These are phyloP conservation scores for Pluvialis apricaria DNA, from an alignment of 2,113 vertebrate species.

Conservation along the genomic window DNA sequence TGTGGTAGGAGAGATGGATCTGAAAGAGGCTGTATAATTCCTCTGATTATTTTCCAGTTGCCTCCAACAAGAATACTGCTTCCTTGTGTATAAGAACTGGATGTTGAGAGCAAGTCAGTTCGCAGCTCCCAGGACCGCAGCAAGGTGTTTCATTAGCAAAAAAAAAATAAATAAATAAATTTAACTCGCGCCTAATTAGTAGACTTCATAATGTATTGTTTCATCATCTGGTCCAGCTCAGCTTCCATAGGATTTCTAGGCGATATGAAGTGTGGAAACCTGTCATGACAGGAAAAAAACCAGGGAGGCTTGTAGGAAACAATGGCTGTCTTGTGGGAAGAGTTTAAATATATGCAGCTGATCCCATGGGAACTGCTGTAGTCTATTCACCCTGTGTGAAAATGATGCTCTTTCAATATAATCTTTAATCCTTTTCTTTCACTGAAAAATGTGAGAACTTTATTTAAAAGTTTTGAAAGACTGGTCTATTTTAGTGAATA, in stretches of 20 bases:
- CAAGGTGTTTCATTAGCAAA: background rate
- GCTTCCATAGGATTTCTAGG: background rate
- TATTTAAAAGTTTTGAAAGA: constrained; percentile 26
- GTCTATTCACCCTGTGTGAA: constrained; percentile 60
- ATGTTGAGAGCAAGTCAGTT: background rate
- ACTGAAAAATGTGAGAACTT: constrained; percentile 62
- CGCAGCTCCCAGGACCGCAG: background rate
- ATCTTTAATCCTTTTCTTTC: constrained; percentile 70
- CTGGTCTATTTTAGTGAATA: background rate
- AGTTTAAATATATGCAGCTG: constrained; percentile 53
- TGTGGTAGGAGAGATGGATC: background rate
- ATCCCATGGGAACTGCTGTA: constrained; percentile 68
- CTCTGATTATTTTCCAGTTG: background rate
- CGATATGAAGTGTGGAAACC: constrained; percentile 22
- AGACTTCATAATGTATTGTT: background rate
- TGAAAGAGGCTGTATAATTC: background rate
- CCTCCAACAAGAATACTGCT: background rate
- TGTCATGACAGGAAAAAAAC: background rate
- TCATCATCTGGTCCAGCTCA: background rate
- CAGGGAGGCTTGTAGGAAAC: constrained; percentile 18
- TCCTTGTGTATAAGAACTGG: background rate
- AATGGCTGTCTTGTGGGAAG: constrained; percentile 66
- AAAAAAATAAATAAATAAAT: background rate
- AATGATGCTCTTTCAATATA: constrained; percentile 72
- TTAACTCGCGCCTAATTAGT: background rate